Base-by-base conservation (phyloP, 2,113 vertebrate genomes). In the Spea multiplicata region DNA sequence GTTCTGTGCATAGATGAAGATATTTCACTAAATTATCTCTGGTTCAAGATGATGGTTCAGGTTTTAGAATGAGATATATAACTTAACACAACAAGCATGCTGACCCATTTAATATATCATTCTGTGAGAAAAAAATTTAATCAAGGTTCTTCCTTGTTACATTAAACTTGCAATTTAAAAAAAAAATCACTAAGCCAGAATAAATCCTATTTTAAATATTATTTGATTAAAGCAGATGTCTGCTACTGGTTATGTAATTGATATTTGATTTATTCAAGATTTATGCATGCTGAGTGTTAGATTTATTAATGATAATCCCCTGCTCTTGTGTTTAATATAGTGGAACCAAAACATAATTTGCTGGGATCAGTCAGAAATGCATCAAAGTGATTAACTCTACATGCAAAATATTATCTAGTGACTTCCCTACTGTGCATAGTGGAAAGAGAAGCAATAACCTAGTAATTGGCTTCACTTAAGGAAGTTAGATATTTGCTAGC, bases 341-440 rank as follows among this genome's bases (percentile, higher is more conserved):
- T 92, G 90, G 90, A 93, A 92, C 91, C 91, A 92, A 94, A 93
- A 92, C 91, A 92, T 93, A 92, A 93, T 94, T 94, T 92, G 89
- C 93, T 91, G 85, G 91, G 92, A 94, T 95, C 92, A 91, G 89
- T 93, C 90, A 92, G 91, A 94, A 91, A 93, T 91, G 91, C 91
- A 94, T 92, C 93, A 94, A 93, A 95, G 93, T 92, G 93, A 95
- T 94, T 94, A 93, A 93, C 93, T 94, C 92, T 92, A 93, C 92
- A 94, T 91, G 93, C 91, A 90, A 93, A 91, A 90, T 92, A 94
- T 94, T 93, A 94, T 90, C 90, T 87, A 88, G 91, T 89, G 90
- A 91, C 91, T 88, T 94, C 92, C 91, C 90, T 92, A 92, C 92
- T 92, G 93, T 91, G 91, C 90, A 88, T 90, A 91, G 91, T 89